Evolutionary conservation across 35 echinoderm and acorn worm species (phyloP), one percentile per base, ranked within the genome.

Genomic region (Heliocidaris tuberculata): DNA sequence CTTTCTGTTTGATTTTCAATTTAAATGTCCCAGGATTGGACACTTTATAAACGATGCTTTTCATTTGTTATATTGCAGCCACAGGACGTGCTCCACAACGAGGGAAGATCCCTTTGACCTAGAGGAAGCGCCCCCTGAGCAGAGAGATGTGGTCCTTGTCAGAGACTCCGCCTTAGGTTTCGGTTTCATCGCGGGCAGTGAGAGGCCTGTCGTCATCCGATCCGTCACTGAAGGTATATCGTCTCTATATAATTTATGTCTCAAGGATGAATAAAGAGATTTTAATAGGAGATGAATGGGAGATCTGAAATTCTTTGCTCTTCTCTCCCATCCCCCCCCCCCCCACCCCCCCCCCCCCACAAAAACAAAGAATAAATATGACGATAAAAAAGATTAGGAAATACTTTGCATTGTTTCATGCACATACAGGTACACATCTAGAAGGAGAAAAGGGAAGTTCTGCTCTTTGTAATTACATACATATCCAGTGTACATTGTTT

Each of bases 121-220:
- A 16, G 98, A 97, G 19, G 96, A 97, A 16, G 85, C 95, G 16
- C 94, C 96, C 8, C 98, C 96, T 24, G 95, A 96, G 16, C 92
- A 97, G 93, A 92, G 98, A 48, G 94, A 96, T 19, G 98, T 99
- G 32, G 94, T 90, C 6, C 86, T 99, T 10, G 52, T 49, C 0
- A 86, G 98, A 94, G 96, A 99, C 71, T 31, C 59, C 13, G 90
- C 86, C 19, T 94, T 97, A 11, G 98, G 98, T 9, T 99, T 99
- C 93, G 98, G 98, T 32, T 99, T 99, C 90, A 97, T 99, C 85
- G 98, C 98, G 24, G 98, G 98, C 93, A 99, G 98, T 92, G 98
- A 99, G 94, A 95, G 93, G 56, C 98, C 98, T 6, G 98, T 99
- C n/a, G 97, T 99, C 21, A 95, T 99, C 7, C 86, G 98, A 85